These are phyloP conservation scores for Zosterops lateralis DNA, from an alignment of 2,113 vertebrate genomes.

Conservation along the genomic window DNA sequence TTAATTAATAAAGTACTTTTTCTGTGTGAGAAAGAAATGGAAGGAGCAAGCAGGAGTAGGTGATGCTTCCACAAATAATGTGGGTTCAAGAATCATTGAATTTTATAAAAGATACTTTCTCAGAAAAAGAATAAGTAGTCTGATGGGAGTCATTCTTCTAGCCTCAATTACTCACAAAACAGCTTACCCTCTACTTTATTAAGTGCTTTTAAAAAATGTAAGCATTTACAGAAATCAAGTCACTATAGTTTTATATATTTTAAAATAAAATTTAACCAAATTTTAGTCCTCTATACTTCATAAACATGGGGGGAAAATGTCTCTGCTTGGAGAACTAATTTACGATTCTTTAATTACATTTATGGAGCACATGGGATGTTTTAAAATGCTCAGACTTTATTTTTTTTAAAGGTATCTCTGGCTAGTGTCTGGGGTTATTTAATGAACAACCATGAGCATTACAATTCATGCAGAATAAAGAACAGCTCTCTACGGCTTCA, in stretches of 20 bases:
- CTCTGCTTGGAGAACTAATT: neutral
- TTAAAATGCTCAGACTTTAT: neutral
- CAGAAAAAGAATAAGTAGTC: neutral
- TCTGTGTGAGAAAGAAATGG: neutral
- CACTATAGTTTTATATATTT: neutral
- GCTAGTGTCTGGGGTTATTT: neutral
- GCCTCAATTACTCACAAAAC: neutral
- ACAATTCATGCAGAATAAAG: neutral
- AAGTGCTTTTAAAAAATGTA: neutral
- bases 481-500: neutral
- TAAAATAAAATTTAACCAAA: neutral
- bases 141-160: neutral
- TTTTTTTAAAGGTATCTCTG: neutral
- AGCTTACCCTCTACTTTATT: neutral
- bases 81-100: neutral
- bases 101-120: neutral
- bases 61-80: neutral
- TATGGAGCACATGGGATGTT: neutral
- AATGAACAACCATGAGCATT: conserved; percentile 3
- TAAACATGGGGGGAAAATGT: neutral
- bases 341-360: neutral
- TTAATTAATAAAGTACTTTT: neutral
- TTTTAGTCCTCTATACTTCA: neutral
- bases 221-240: neutral
- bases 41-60: neutral